Evolutionary conservation across 2,113 vertebrate species (phyloP), one percentile per base, ranked within the genome.

Genomic region (Hippocampus comes): DNA sequence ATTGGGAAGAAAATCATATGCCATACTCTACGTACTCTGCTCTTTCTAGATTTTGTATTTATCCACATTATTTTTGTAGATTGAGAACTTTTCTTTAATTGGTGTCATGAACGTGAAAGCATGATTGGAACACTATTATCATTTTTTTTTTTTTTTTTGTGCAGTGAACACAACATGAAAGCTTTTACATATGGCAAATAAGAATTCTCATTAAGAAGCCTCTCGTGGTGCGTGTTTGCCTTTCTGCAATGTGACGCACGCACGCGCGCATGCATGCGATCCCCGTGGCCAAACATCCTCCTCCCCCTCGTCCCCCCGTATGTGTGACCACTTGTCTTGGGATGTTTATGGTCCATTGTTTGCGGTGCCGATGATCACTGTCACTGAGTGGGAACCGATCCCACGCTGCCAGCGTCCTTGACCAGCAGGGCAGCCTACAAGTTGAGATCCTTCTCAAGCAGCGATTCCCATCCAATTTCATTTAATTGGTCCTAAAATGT

Each of bases 341-440:
- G 89, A 91, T 91, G 91, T 93, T 93, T 93, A 92, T 92, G 87
- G 90, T 74, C 85, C 86, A 86, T 91, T 90, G 91, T 92, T 92
- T 92, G 90, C 86, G 57, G 85, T 82, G 88, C 85, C 93, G 92
- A 92, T 91, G 90, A 91, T 92, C 91, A 92, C 89, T 91, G 91
- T 92, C 91, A 92, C 78, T 42, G n/a, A n/a, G n/a, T n/a, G n/a
- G n/a, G n/a, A n/a, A n/a, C n/a, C n/a, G n/a, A n/a, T n/a, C n/a
- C n/a, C n/a, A n/a, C n/a, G n/a, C n/a, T n/a, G n/a, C n/a, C n/a
- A n/a, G n/a, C n/a, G 91, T 93, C 91, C 91, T 93, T 93, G 92
- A 92, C 89, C 89, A 90, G 80, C 63, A 71, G 71, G 72, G 73
- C 73, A 77, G 43, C 57, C 72, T 66, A 61, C 53, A 70, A 70